These are phyloP conservation scores for Tillus elongatus DNA, from an alignment of 2,888 invertebrate genomes.

Conservation along the genomic window DNA sequence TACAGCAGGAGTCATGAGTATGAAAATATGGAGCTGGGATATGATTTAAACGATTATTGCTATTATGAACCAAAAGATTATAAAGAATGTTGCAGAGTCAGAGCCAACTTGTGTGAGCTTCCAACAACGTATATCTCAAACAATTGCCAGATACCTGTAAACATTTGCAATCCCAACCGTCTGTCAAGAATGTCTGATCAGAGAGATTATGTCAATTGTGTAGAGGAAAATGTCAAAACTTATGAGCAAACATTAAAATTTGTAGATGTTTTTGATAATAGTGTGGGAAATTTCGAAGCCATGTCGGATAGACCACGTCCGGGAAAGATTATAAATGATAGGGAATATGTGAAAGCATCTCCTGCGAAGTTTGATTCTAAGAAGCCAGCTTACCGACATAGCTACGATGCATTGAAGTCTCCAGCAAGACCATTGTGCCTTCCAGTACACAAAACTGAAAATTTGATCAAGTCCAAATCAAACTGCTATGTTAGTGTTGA, in stretches of 20 bases:
- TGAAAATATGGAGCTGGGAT: conserved; percentile 38
- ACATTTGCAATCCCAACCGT: conserved; percentile 15
- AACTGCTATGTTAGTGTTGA: background rate
- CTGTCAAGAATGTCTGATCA: conserved; percentile 27
- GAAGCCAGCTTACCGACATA: background rate
- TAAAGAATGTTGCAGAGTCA: conserved; percentile 30
- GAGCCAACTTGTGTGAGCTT: conserved; percentile 36
- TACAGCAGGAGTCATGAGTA: conserved; percentile 33
- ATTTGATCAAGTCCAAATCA: background rate
- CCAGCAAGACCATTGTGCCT: background rate
- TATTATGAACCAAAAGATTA: conserved; percentile 24
- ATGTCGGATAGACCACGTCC: conserved; percentile 9
- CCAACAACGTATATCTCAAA: conserved; percentile 41
- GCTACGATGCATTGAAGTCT: background rate
- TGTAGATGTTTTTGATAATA: conserved; percentile 16
- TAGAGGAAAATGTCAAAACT: conserved; percentile 28
- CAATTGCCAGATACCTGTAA: conserved; percentile 32
- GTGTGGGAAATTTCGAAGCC: conserved; percentile 22
- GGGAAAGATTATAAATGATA: background rate
- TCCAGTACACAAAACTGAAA: background rate
- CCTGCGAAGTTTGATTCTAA: too few relatives aligned
- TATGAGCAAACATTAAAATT: conserved; percentile 29
- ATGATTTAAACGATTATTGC: conserved; percentile 24
- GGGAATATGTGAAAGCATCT: too few relatives aligned
- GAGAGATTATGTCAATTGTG: conserved; percentile 25